These are phyloP conservation scores for Uropsilus gracilis DNA, from an alignment of 2,113 vertebrate genomes.

Conservation along the genomic window DNA sequence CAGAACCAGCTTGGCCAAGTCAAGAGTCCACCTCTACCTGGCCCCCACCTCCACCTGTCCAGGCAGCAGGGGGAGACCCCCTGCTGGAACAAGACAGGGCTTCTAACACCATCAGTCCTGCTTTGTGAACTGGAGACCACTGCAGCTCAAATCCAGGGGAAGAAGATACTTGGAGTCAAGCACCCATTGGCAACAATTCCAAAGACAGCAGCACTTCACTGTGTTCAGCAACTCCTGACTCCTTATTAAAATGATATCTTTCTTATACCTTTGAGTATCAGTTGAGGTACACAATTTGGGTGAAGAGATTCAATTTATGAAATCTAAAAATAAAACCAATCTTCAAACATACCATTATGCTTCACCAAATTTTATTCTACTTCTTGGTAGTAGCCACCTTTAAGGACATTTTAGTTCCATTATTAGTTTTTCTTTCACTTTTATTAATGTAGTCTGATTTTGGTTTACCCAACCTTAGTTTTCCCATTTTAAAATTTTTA, in stretches of 20 bases:
- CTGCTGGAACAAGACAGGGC: background rate
- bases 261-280: background rate
- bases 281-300: background rate
- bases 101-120: background rate
- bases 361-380: slow-evolving; percentile 13
- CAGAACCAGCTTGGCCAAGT: background rate
- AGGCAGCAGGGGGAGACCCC: background rate
- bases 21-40: background rate
- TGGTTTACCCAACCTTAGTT: background rate
- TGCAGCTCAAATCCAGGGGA: background rate
- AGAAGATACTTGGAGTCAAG: background rate
- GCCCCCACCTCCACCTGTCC: background rate
- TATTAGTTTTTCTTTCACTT: background rate
- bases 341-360: background rate
- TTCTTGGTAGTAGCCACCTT: background rate
- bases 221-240: background rate
- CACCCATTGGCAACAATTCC: too few species aligned
- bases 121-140: background rate
- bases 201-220: background rate
- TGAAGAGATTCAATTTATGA: background rate
- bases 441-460: background rate
- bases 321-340: background rate
- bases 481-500: background rate
- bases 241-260: background rate
- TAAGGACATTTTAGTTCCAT: background rate